These are phyloP conservation scores for Phasia obesa DNA, from an alignment of 2,888 invertebrate species.

Conservation along the genomic window DNA sequence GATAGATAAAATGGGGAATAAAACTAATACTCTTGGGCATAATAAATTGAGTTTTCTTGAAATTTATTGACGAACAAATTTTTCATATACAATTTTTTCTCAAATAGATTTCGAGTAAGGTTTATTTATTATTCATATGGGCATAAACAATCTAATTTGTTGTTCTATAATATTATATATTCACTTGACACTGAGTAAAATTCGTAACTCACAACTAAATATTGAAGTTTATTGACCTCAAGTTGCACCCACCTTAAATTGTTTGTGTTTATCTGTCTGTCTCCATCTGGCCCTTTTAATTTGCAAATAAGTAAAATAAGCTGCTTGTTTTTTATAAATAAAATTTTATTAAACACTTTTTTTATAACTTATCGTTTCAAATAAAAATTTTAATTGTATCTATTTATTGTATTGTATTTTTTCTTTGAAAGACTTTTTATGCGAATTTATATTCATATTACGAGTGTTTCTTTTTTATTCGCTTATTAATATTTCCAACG, in stretches of 20 bases:
- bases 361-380: conserved; percentile 45
- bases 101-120: too few relatives aligned
- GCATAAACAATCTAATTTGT: too few relatives aligned
- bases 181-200: too few relatives aligned
- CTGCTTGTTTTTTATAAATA: background rate
- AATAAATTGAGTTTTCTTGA: too few relatives aligned
- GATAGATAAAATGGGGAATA: too few relatives aligned
- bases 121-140: too few relatives aligned
- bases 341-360: conserved; percentile 26
- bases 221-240: conserved; percentile 7
- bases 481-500: conserved; percentile 58
- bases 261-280: background rate
- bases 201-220: too few relatives aligned
- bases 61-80: too few relatives aligned
- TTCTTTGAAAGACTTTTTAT: conserved; percentile 12
- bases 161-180: too few relatives aligned
- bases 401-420: conserved; percentile 13
- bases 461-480: background rate
- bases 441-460: background rate
- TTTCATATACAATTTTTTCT: too few relatives aligned
- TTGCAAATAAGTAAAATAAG: too few relatives aligned
- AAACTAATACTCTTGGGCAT: too few relatives aligned
- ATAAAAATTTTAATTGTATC: conserved; percentile 38
- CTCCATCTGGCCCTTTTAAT: background rate
- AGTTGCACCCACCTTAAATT: background rate